Base-by-base conservation (phyloP, 1,140 invertebrate genomes). In the Argopecten irradians region DNA sequence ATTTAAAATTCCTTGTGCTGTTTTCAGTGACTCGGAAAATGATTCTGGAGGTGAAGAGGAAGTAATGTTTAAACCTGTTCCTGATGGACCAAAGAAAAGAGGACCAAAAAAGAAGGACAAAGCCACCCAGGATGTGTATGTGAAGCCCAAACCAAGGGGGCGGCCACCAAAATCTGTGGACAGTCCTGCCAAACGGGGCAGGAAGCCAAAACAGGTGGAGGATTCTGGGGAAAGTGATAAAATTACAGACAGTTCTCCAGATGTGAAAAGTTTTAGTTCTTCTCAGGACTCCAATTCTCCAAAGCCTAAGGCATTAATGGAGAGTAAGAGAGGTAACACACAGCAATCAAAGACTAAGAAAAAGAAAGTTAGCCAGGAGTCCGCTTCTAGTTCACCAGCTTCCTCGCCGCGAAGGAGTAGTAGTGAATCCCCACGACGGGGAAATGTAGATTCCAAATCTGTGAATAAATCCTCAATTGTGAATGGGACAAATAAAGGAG, bases 41-140 rank as follows among this genome's bases (percentile, higher is more conserved):
- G 46, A 46, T 41, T 43, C 13, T 84, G 85, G 34, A 82, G 46
- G 13, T 86, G 85, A 83, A 86, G 85, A 34, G 83, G 41, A 55
- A 88, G 46, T 39, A 32, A 85, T 19, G 83, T 34, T 34, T 34
- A 34, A 87, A 35, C 32, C n/a, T 34, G 86, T 34, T 34, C 28
- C 43, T 33, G 41, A 34, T 55, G 43, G 34, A 33, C 41, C 32
- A 19, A 28, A 83, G 22, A 83, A 82, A 83, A 87, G 55, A 71
- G 85, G 46, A 43, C 83, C 35, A 32, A 85, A 88, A 87, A 83
- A 83, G 71, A 85, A 86, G 22, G 87, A 88, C n/a, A 86, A 33
- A 89, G 89, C 88, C 46, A 90, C 87, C 46, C 55, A 32, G 82
- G 87, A 87, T 82, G 84, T 34, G 86, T 85, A 83, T 84, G 86